Percentiles rank a stretch among this genome's conserved stretches.
These are phyloP conservation scores for Myotis yumanensis DNA, from an alignment of 2,113 vertebrate species.

Conservation along the genomic window DNA sequence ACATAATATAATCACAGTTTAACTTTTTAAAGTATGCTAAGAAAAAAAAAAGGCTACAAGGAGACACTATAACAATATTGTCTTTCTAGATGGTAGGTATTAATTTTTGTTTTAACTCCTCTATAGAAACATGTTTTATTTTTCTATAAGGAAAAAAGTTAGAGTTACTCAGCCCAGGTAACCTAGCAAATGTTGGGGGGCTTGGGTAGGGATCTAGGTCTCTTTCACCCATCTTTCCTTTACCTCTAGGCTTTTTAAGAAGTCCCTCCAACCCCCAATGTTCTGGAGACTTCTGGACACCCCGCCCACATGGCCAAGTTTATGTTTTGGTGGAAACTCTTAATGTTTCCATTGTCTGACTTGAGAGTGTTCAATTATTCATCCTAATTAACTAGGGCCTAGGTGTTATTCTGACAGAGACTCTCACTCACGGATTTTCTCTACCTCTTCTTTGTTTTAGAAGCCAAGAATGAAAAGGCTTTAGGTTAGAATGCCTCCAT, in stretches of 20 bases:
- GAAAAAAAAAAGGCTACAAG: not conserved
- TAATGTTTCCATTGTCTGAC: conserved; percentile 72
- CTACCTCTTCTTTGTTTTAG: conserved; percentile 56
- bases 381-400: conserved; percentile 62
- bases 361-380: conserved; percentile 64
- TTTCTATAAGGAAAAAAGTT: not conserved
- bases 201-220: not conserved
- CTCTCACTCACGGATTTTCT: conserved; percentile 23
- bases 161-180: not conserved
- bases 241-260: not conserved
- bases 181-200: not conserved
- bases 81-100: not conserved
- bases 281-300: not conserved
- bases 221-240: not conserved
- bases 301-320: conserved; percentile 7
- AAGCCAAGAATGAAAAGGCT: conserved; percentile 29
- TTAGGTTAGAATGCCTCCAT: not conserved
- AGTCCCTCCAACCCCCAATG: not conserved
- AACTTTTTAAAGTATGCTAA: not conserved
- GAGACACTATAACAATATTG: not conserved
- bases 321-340: conserved; percentile 70
- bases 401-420: conserved; percentile 60
- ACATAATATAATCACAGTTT: not conserved
- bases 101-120: not conserved
- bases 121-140: not conserved